Evolutionary conservation across 2,113 vertebrate genomes (phyloP), one percentile per base, ranked within the genome.

Genomic region (Thalassoma bifasciatum): DNA sequence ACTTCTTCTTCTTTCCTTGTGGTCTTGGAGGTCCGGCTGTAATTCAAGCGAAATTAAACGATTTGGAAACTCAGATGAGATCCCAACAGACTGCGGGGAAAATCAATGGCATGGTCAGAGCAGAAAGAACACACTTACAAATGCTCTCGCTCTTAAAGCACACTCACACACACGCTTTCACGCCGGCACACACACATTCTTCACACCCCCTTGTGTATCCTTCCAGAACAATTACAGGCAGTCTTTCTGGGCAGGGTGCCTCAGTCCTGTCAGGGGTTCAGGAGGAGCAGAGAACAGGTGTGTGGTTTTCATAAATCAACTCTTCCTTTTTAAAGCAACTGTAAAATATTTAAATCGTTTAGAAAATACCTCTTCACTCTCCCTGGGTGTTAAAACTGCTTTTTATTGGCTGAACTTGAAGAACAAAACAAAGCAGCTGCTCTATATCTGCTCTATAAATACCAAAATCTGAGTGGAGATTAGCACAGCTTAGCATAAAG

Each of bases 61-160:
- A 67, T 84, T 82, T 85, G 77, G 66, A 81, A 78, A 75, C 84
- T 70, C 62, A 81, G 86, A 91, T 85, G 76, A 81, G 77, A 82
- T 84, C 81, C 81, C 75, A 38, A 57, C 38, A 72, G 60, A 81
- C 71, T 46, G 72, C 71, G 61, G 65, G 47, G 38, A 76, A 88
- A 84, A 86, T 81, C 60, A 72, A 81, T 72, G 51, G 54, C 46
- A 64, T 22, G 37, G 59, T 80, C 10, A 42, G 76, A 34, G 58
- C 52, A 47, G 22, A 54, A 76, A 42, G 21, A n/a, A n/a, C 22
- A 37, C 21, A 66, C 24, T 42, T 34, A 63, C 38, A 19, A n/a
- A 24, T 21, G 5, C 34, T 46, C 17, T 1, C 14, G 40, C 67
- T 16, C 23, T 9, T 5, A 50, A 30, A 34, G 40, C 46, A 46